Percentiles rank a stretch among this genome's conserved stretches.
These are phyloP conservation scores for Lasioglossum malachurum DNA, from an alignment of 2,888 invertebrate genomes.

Conservation along the genomic window DNA sequence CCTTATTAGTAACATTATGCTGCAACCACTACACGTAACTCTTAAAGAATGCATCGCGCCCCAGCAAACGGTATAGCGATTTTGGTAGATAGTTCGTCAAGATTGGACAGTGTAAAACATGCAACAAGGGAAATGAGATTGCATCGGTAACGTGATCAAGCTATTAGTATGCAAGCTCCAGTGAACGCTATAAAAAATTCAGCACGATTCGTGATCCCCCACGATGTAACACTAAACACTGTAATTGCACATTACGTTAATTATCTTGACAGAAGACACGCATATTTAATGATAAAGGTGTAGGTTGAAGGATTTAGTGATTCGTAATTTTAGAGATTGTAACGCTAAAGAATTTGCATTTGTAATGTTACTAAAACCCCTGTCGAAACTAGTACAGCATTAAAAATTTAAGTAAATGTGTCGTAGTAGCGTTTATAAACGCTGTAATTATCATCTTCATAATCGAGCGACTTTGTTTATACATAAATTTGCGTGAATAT, in stretches of 20 bases:
- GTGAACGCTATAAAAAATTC: constrained; percentile 5
- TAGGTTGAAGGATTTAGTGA: background rate
- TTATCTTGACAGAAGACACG: background rate
- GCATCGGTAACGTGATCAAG: background rate
- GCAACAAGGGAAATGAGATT: background rate
- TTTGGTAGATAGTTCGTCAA: background rate
- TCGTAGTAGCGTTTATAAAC: too few relatives aligned
- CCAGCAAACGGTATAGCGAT: background rate
- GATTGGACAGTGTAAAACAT: constrained; percentile 5
- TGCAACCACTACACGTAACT: background rate
- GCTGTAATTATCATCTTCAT: too few relatives aligned
- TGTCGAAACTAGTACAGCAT: background rate
- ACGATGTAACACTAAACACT: background rate
- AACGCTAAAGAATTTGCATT: background rate
- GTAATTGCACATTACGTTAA: background rate
- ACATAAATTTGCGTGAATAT: background rate
- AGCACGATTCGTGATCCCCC: background rate
- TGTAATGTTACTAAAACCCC: background rate
- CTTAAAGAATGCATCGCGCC: background rate
- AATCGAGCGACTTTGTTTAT: background rate
- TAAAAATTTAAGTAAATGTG: background rate
- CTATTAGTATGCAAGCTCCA: constrained; percentile 16
- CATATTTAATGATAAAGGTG: background rate
- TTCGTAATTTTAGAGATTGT: background rate
- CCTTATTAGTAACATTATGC: background rate